These are phyloP conservation scores for Elymnias hypermnestra DNA, from an alignment of 1,140 invertebrate species.

Conservation along the genomic window DNA sequence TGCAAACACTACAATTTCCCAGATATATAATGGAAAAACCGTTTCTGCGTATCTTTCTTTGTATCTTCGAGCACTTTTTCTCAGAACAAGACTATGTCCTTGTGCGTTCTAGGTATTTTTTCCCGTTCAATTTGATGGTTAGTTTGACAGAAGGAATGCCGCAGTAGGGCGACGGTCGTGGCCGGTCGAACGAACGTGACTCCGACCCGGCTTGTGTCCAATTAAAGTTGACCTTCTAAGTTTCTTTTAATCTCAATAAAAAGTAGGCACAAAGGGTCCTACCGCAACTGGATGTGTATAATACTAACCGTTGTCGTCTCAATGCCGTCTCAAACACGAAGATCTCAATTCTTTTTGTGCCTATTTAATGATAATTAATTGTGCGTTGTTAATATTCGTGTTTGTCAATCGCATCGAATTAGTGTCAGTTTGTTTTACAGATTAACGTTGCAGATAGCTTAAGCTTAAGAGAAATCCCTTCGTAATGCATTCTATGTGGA, in stretches of 20 bases:
- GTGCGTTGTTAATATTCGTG: conserved; percentile 49
- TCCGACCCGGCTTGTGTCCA: conserved; percentile 34
- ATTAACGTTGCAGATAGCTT: conserved; percentile 7
- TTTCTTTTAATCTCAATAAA: conserved; percentile 20
- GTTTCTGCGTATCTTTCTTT: conserved; percentile 5
- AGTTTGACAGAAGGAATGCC: conserved; percentile 66
- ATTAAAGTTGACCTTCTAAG: conserved; percentile 28
- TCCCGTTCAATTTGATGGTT: conserved; percentile 49
- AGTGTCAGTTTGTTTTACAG: conserved; percentile 44
- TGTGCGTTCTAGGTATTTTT: conserved; percentile 49
- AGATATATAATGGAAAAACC: conserved; percentile 1
- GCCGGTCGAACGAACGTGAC: conserved; percentile 49
- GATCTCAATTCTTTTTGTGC: conserved; percentile 57
- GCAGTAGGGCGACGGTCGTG: conserved; percentile 49
- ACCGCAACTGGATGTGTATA: conserved; percentile 29
- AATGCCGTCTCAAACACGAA: conserved; percentile 67
- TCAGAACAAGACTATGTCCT: conserved; percentile 44
- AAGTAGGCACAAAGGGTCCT: conserved; percentile 10
- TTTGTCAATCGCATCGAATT: conserved; percentile 60
- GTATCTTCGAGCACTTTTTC: conserved; percentile 22
- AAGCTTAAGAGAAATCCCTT: neutral
- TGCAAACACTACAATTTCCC: conserved; percentile 3
- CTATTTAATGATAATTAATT: conserved; percentile 66
- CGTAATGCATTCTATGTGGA: neutral
- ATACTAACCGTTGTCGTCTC: conserved; percentile 63